Evolutionary conservation across 2,113 vertebrate genomes (phyloP).

Genomic region (Notothenia coriiceps): DNA sequence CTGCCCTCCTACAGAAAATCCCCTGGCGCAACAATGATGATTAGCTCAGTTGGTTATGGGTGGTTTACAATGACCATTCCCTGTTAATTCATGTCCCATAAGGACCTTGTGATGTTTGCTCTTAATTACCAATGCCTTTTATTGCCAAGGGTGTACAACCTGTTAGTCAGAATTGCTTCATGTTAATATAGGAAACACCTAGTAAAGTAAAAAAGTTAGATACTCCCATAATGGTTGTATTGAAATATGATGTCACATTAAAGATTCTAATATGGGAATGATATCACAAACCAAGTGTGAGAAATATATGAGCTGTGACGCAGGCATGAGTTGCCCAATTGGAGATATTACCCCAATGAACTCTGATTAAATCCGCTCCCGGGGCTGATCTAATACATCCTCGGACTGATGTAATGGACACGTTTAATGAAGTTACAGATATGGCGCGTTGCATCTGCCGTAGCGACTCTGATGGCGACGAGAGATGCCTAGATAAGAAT

Average conservation of each 20-base stretch:
- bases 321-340: constrained; percentile 36
- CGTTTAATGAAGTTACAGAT: constrained; percentile 75
- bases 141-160: constrained; percentile 5
- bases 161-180: constrained; percentile 10
- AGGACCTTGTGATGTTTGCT: constrained; percentile 46
- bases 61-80: constrained; percentile 65
- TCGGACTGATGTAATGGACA: constrained; percentile 75
- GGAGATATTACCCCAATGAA: constrained; percentile 62
- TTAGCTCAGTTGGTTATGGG: constrained; percentile 76
- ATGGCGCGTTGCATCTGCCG: constrained; percentile 59
- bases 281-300: constrained; percentile 28
- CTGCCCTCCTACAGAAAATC: constrained; percentile 54
- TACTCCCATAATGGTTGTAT: not conserved
- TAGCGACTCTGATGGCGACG: constrained; percentile 53
- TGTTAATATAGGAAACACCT: constrained; percentile 18
- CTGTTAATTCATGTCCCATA: constrained; percentile 60
- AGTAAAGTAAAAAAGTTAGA: constrained; percentile 3
- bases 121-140: constrained; percentile 3
- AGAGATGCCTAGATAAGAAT: constrained; percentile 73
- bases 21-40: constrained; percentile 48
- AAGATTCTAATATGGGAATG: not conserved
- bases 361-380: constrained; percentile 64
- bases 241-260: constrained; percentile 12
- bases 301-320: constrained; percentile 43
- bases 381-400: constrained; percentile 67